Base-by-base conservation (phyloP, 2,888 invertebrate species). In the Spodoptera littoralis region DNA sequence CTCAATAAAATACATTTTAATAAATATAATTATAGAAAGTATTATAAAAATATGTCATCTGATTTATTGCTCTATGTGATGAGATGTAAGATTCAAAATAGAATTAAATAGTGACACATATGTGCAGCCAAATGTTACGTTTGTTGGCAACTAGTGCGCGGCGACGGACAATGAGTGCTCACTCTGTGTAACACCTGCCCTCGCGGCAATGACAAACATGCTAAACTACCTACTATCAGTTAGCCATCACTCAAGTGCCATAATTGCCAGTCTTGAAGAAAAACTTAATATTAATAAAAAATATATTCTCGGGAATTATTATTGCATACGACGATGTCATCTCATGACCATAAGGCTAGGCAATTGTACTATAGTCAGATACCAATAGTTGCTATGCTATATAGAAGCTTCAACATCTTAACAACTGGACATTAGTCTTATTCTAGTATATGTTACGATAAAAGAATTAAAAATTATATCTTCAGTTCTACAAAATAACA, bases 331-430 rank as follows among this genome's bases (percentile, higher is more conserved):
- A 77, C 52, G 44, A 65, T 68, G 83, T 86, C 86, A 87, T 87
- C 80, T 77, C 57, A 89, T 85, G 84, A 88, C 86, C 70, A 71
- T 90, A 93, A 93, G 92, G 93, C 93, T 92, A 90, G 79, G 84
- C 75, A 65, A 84, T 93, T 93, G 93, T 93, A 93, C 92, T 92
- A 90, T 90, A 90, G 90, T 90, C 76, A 80, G 84, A 83, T 79
- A 76, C 76, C 73, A 73, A 64, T 65, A 70, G 50, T 69, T 63
- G 59, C 47, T 51, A 36, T n/a, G 53, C 65, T 73, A 61, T 73
- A 70, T 52, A 65, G 77, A 87, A 86, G 84, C 80, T 82, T 80
- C 76, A 86, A 86, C 82, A 82, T 83, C 80, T 84, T 81, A 78
- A 69, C 75, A 82, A 84, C 73, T 88, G 85, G 86, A 85, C 84